These are phyloP conservation scores for Eumerus sabulonum DNA, from an alignment of 2,888 invertebrate species.

Conservation along the genomic window DNA sequence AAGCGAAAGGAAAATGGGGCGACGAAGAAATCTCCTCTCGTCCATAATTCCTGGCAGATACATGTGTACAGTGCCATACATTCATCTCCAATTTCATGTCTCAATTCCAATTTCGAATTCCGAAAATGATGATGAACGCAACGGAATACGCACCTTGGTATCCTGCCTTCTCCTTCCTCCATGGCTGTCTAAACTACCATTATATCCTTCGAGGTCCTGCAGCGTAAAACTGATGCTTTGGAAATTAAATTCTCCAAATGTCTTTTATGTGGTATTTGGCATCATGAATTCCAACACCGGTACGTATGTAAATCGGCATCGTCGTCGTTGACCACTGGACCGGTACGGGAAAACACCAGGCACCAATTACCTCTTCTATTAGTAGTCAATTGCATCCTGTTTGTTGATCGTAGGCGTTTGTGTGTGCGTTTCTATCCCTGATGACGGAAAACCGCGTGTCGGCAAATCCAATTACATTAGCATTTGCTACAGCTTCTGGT, in stretches of 20 bases:
- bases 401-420: slow-evolving; percentile 15
- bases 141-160: slow-evolving; percentile 33
- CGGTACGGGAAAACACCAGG: not conserved
- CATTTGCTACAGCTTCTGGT: slow-evolving; percentile 14
- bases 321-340: slow-evolving; percentile 10
- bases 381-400: slow-evolving; percentile 57
- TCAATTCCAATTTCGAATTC: slow-evolving; percentile 55
- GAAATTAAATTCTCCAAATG: slow-evolving; percentile 61
- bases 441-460: slow-evolving; percentile 39
- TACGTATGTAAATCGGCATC: slow-evolving; percentile 5
- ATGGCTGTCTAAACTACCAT: not conserved
- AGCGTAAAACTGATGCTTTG: slow-evolving; percentile 16
- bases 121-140: slow-evolving; percentile 51
- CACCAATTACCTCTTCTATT: slow-evolving; percentile 54
- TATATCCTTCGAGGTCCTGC: not conserved
- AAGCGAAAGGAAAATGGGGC: too few species aligned
- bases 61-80: slow-evolving; percentile 29
- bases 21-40: too few species aligned
- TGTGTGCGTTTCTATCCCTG: not conserved
- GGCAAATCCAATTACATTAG: slow-evolving; percentile 55
- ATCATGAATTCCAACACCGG: slow-evolving; percentile 43
- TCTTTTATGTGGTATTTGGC: slow-evolving; percentile 53
- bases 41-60: slow-evolving; percentile 26
- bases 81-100: slow-evolving; percentile 35
- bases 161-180: too few species aligned